phyloP scores from a whole-genome alignment of 2,797 vertebrate species.

The Microctenopoma lineatum region DNA sequence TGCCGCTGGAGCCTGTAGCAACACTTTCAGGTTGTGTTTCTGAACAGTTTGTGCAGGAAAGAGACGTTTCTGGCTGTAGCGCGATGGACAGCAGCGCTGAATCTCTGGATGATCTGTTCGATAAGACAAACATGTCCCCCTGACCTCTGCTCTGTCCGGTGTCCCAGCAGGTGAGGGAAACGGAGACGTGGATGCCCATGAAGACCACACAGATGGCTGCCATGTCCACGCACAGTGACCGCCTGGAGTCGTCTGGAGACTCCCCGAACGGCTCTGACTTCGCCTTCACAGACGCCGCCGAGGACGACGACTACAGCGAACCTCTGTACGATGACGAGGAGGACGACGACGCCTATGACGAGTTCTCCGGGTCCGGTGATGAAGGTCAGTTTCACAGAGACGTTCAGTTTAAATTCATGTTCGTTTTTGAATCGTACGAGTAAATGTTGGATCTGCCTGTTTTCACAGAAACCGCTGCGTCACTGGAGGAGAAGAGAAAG shows the following conservation, averaged over 20 bases:
- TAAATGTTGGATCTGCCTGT: conserved; percentile 13
- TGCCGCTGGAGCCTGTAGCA: conserved; percentile 3
- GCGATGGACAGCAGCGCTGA: not conserved
- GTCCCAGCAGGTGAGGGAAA: conserved; percentile 91
- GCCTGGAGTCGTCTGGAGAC: conserved; percentile 84
- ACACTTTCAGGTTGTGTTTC: not conserved
- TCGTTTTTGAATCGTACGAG: not conserved
- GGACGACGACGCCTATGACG: conserved; percentile 68
- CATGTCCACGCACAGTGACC: conserved; percentile 31
- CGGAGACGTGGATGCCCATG: conserved; percentile 91
- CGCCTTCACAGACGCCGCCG: conserved; percentile 74
- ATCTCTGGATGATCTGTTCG: too few species aligned
- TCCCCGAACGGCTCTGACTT: conserved; percentile 76
- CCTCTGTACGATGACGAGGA: conserved; percentile 51
- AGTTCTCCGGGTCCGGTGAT: conserved; percentile 90
- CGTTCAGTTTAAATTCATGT: not conserved
- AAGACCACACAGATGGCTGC: conserved; percentile 67
- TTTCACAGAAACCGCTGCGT: conserved; percentile 35
- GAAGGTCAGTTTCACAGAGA: conserved; percentile 54
- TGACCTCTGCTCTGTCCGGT: conserved; percentile 44
- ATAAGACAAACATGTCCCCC: conserved; percentile 4
- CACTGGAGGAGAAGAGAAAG: not conserved
- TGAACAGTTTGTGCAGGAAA: not conserved
- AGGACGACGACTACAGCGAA: conserved; percentile 20
- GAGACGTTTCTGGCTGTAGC: not conserved